These are phyloP conservation scores for Platerodrilus igneus DNA, from an alignment of 2,888 invertebrate genomes.

Conservation along the genomic window DNA sequence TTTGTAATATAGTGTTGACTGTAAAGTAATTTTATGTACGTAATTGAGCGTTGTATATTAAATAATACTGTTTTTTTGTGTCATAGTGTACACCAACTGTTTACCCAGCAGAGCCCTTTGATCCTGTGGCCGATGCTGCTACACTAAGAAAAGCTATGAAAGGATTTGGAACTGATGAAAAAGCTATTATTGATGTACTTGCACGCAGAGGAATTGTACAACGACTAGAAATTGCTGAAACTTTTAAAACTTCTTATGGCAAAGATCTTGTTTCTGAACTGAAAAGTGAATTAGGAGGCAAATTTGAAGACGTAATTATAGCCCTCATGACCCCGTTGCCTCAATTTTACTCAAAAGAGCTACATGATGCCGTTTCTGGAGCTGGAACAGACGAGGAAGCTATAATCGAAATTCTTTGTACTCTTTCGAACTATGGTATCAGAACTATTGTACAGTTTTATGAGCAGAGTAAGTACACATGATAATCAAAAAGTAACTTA, in stretches of 20 bases:
- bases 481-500: too few relatives aligned
- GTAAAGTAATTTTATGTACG: neutral
- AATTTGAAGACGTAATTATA: constrained; percentile 85
- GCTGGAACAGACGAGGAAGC: constrained; percentile 86
- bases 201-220: constrained; percentile 86
- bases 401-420: constrained; percentile 89
- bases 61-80: too few relatives aligned
- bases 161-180: constrained; percentile 88
- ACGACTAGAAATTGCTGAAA: constrained; percentile 82
- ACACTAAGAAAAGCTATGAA: constrained; percentile 87
- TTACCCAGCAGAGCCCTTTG: constrained; percentile 80
- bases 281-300: constrained; percentile 85
- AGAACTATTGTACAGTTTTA: constrained; percentile 80
- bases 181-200: constrained; percentile 84
- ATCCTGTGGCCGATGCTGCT: constrained; percentile 79
- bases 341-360: constrained; percentile 86
- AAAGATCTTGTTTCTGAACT: constrained; percentile 75
- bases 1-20: neutral
- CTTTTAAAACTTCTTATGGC: constrained; percentile 89
- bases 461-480: constrained; percentile 69
- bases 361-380: constrained; percentile 82
- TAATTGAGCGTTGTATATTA: too few relatives aligned
- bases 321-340: constrained; percentile 86
- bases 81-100: constrained; percentile 88
- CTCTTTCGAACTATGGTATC: constrained; percentile 85